Base-by-base conservation (phyloP, 2,888 invertebrate species). In the Amblyteles armatorius region DNA sequence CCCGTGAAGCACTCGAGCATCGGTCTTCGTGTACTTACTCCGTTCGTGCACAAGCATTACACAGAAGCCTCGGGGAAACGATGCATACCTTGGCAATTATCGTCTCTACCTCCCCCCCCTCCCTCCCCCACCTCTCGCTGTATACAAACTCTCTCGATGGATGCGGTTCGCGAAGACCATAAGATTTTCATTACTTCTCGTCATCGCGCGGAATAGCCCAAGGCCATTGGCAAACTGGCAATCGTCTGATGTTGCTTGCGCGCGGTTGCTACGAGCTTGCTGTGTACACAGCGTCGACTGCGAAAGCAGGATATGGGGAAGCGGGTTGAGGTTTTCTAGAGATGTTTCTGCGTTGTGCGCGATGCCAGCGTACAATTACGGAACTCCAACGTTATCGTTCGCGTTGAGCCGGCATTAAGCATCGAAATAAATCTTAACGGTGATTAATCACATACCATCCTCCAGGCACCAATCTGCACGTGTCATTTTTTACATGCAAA, bases 51-150 rank as follows among this genome's bases (percentile, higher is more conserved):
- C 52, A 36, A 72, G 50, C 73, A 84, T 68, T 13, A n/a, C 73
- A 76, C 80, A 69, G 63, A 74, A 69, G 69, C 81, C 68, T 74
- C 78, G 69, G 44, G 52, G 78, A 69, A 82, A 78, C 48, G 22
- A 78, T 82, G 84, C 82, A 55, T 82, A 40, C 63, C 60, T 65
- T 78, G 50, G 78, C 65, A 84, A 84, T 82, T 84, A 82, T 82
- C 77, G 69, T 84, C 44, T 44, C 44, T 11, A 40, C 33, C 73
- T 55, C 63, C 73, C 26, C 44, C 22, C 3, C 11, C 22, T 2
- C 11, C 3, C 5, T 0, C 9, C 40, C 7, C 40, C 9, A 40
- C 40, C 40, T 40, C 40, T 0, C 11, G 63, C 26, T 40, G 77
- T 63, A 68, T 67, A 79, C 65, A 29, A 63, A 7, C 26, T 67